A percentile compares a stretch with the other conserved stretches of the same genome.
Evolutionary conservation across 2,113 vertebrate species (phyloP).

Genomic region (Chaetops frenatus): DNA sequence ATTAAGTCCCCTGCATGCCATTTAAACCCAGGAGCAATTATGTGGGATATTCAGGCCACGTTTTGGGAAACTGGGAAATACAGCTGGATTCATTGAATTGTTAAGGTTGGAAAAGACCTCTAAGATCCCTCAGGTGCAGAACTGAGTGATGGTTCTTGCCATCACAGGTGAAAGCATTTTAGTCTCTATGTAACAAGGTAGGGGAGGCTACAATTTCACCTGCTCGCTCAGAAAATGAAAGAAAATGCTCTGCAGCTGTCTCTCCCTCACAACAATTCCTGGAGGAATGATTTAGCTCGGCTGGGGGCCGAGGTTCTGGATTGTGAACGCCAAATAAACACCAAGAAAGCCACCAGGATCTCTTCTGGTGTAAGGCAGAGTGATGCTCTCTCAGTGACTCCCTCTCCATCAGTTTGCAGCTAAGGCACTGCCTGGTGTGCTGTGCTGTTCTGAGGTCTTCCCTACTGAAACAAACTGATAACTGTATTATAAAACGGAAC

Average conservation of each 20-base stretch:
- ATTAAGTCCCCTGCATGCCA: not conserved
- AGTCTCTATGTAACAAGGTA: no score
- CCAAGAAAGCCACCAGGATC: not conserved
- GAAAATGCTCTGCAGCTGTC: not conserved
- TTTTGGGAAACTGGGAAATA: not conserved
- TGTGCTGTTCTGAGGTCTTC: not conserved
- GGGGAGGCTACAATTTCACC: not conserved
- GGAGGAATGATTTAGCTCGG: not conserved
- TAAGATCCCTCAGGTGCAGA: not conserved
- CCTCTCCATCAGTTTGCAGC: not conserved
- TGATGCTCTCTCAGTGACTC: not conserved
- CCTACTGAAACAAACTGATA: not conserved
- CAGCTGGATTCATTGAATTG: not conserved
- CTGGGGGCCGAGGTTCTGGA: not conserved
- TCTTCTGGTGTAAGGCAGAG: not conserved
- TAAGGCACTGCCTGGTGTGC: not conserved
- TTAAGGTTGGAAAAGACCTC: not conserved
- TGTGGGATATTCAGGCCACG: not conserved
- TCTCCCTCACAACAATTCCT: rapidly evolving
- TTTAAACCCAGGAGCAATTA: not conserved
- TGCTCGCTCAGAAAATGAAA: not conserved
- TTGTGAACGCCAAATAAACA: not conserved
- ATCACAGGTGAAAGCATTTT: not conserved
- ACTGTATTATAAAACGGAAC: not conserved
- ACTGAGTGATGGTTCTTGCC: no score